These are phyloP conservation scores for Geococcyx californianus DNA, from an alignment of 2,113 vertebrate genomes.

Conservation along the genomic window DNA sequence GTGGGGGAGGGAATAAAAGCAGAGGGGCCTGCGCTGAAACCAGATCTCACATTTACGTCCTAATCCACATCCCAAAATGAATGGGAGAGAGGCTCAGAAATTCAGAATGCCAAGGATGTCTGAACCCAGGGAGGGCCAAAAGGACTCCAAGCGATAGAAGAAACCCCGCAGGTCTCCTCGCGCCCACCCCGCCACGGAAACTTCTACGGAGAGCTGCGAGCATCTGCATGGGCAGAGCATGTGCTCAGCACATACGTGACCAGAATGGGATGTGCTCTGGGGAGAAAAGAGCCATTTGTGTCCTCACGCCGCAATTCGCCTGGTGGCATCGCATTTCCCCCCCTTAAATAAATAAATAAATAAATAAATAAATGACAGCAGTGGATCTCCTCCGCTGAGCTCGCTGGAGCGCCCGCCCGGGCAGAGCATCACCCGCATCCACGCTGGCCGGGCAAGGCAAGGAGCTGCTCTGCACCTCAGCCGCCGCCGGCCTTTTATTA, in stretches of 20 bases:
- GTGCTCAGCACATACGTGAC: not conserved
- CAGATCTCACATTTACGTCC: slow-evolving; percentile 29
- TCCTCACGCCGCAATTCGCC: not conserved
- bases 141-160: not conserved
- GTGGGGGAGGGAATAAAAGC: not conserved
- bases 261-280: not conserved
- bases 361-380: no score
- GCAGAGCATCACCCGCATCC: not conserved
- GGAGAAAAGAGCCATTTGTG: slow-evolving; percentile 7
- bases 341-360: no score
- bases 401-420: fast-evolving
- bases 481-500: not conserved
- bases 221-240: slow-evolving; percentile 4
- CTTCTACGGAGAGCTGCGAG: not conserved
- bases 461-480: not conserved
- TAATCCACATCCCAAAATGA: slow-evolving; percentile 60
- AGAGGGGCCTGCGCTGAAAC: not conserved
- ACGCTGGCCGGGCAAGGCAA: fast-evolving
- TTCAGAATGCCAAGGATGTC: slow-evolving; percentile 69
- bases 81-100: slow-evolving; percentile 6
- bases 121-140: slow-evolving; percentile 11
- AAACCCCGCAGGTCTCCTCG: not conserved
- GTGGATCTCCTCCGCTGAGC: fast-evolving
- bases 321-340: not conserved
- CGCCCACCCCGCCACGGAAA: not conserved